Percentiles rank a stretch among this genome's conserved stretches.
phyloP scores from a whole-genome alignment of 2,797 vertebrate species.

The Bucorvus abyssinicus region DNA sequence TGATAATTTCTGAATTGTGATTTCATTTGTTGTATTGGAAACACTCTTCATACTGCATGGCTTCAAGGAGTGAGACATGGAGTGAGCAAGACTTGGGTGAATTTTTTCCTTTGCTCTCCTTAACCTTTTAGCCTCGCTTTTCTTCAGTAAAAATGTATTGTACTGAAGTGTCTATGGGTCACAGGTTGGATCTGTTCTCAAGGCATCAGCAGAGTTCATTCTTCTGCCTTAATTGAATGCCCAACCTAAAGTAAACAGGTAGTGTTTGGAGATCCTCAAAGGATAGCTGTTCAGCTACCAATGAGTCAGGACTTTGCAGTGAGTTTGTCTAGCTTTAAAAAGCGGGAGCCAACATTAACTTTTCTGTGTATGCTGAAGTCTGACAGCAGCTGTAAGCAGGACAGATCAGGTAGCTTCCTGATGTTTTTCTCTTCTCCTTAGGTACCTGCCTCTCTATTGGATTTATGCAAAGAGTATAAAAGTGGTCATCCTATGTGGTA shows the following conservation, averaged over 20 bases:
- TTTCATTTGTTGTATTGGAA: background rate
- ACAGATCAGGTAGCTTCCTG: background rate
- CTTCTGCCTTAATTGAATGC: background rate
- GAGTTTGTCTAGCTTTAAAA: background rate
- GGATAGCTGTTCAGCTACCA: background rate
- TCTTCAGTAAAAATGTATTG: background rate
- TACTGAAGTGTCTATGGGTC: background rate
- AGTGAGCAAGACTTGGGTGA: background rate
- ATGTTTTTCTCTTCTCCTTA: slow-evolving; percentile 26
- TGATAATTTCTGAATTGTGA: background rate
- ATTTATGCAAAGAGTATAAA: slow-evolving; percentile 50
- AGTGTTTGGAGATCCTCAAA: background rate
- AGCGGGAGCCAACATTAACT: background rate
- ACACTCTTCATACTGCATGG: background rate
- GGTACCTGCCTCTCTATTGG: slow-evolving; percentile 47
- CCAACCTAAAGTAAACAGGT: background rate
- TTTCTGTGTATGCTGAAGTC: background rate
- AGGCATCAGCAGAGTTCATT: background rate
- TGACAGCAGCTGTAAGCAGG: background rate
- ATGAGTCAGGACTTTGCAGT: background rate
- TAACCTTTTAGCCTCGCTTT: background rate
- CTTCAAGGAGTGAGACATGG: background rate
- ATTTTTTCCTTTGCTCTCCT: background rate
- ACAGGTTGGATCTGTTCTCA: background rate
- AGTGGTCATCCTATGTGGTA: slow-evolving; percentile 67